Percentiles rank a stretch among this genome's conserved stretches.
phyloP scores from a whole-genome alignment of 2,888 invertebrate species.

The Philopedon plagiatum region DNA sequence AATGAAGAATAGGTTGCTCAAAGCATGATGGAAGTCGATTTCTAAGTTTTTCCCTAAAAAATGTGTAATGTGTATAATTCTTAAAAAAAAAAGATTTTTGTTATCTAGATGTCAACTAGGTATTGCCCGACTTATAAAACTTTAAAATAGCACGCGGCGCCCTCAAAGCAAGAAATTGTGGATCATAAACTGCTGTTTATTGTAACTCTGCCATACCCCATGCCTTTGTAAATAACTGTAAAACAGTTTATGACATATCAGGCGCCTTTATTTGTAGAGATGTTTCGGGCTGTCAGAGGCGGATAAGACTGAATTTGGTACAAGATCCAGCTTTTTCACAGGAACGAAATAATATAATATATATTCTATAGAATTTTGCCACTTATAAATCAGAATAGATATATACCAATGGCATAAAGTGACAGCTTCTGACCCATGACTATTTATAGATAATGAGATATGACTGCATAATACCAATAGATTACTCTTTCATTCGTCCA shows the following conservation, averaged over 20 bases:
- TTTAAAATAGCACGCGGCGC: slow-evolving; percentile 62
- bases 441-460: no score
- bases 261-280: slow-evolving; percentile 61
- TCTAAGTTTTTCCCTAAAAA: no score
- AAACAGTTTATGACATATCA: slow-evolving; percentile 64
- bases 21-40: no score
- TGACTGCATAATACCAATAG: no score
- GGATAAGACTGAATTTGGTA: slow-evolving; percentile 8
- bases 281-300: slow-evolving; percentile 35
- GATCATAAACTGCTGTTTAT: slow-evolving; percentile 67
- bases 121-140: slow-evolving; percentile 1
- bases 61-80: no score
- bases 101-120: background rate
- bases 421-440: no score
- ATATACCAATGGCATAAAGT: no score
- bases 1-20: no score
- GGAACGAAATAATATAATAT: background rate
- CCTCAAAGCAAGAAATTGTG: slow-evolving; percentile 61
- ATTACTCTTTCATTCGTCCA: no score
- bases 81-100: background rate
- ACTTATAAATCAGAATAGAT: no score
- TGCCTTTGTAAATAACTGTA: slow-evolving; percentile 67
- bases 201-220: slow-evolving; percentile 66
- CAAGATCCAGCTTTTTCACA: no score
- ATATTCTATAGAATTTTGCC: no score